Conservation (phyloP, 2,888 invertebrate species). For the Dasysyrphus tricinctus region DNA sequence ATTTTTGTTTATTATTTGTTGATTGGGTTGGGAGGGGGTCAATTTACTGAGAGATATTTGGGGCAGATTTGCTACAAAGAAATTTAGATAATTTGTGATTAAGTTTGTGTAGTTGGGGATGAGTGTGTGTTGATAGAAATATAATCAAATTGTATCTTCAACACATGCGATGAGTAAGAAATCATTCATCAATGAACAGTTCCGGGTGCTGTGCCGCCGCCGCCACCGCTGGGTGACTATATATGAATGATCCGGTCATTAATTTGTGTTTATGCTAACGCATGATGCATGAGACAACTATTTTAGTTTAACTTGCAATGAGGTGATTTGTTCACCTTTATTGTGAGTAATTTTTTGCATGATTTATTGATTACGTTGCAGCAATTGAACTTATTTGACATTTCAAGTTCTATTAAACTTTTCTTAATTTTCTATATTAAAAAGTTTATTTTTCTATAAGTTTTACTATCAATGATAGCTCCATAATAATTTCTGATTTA, state of each 20-base stretch:
- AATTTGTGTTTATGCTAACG: background rate
- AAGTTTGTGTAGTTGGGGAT: slow-evolving; percentile 19
- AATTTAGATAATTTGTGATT: slow-evolving; percentile 39
- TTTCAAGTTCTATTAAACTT: too few species aligned
- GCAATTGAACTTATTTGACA: too few species aligned
- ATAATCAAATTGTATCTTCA: background rate
- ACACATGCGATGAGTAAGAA: slow-evolving; percentile 3
- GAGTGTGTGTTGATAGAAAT: background rate
- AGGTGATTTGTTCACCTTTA: too few species aligned
- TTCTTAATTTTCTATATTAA: too few species aligned
- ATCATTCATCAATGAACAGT: slow-evolving; percentile 8
- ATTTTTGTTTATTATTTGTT: slow-evolving; percentile 1
- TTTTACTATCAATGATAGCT: too few species aligned
- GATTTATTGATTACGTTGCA: too few species aligned
- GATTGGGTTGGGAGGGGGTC: background rate
- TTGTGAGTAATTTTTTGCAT: too few species aligned
- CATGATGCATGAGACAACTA: background rate
- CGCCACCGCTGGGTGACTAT: too few species aligned
- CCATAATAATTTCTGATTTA: too few species aligned
- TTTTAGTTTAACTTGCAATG: background rate
- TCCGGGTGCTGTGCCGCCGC: too few species aligned
- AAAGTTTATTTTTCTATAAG: too few species aligned
- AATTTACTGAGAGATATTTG: slow-evolving; percentile 48
- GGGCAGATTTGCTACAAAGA: slow-evolving; percentile 45
- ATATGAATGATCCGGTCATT: background rate